phyloP scores from a whole-genome alignment of 2,797 vertebrate genomes.

The Spondyliosoma cantharus region DNA sequence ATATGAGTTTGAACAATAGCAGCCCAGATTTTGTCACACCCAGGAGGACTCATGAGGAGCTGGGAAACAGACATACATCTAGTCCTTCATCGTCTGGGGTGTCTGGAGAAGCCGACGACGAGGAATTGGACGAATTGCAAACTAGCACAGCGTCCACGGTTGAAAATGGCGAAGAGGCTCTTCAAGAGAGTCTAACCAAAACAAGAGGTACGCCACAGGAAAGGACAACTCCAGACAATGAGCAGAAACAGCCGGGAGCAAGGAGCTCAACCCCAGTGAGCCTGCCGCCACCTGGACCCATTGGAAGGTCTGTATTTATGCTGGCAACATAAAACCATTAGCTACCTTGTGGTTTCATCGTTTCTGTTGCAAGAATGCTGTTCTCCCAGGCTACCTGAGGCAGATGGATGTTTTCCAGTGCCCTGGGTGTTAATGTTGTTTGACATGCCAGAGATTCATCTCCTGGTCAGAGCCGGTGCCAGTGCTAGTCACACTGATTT shows the following conservation, averaged over 20 bases:
- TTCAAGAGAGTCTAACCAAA: conserved; percentile 58
- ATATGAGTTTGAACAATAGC: conserved; percentile 77
- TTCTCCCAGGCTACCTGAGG: not conserved
- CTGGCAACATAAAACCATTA: not conserved
- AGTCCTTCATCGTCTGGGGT: conserved; percentile 75
- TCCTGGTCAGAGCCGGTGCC: not conserved
- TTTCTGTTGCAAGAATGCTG: not conserved
- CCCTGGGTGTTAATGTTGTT: conserved; percentile 7
- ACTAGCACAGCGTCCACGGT: conserved; percentile 49
- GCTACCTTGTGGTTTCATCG: not conserved
- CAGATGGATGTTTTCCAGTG: conserved; percentile 3
- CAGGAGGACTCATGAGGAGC: conserved; percentile 66
- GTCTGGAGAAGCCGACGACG: conserved; percentile 70
- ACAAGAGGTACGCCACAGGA: conserved; percentile 70
- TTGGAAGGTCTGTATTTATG: conserved; percentile 79
- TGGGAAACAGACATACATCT: conserved; percentile 57
- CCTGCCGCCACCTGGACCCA: conserved; percentile 63
- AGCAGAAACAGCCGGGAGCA: conserved; percentile 55
- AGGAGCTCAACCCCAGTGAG: conserved; percentile 68
- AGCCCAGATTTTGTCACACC: conserved; percentile 77
- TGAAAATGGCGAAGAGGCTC: conserved; percentile 68
- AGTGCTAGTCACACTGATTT: not conserved
- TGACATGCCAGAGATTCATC: conserved; percentile 4
- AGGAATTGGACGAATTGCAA: conserved; percentile 61
- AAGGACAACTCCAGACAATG: conserved; percentile 71